phyloP scores from a whole-genome alignment of 1,140 invertebrate genomes.

The Anadara kagoshimensis region DNA sequence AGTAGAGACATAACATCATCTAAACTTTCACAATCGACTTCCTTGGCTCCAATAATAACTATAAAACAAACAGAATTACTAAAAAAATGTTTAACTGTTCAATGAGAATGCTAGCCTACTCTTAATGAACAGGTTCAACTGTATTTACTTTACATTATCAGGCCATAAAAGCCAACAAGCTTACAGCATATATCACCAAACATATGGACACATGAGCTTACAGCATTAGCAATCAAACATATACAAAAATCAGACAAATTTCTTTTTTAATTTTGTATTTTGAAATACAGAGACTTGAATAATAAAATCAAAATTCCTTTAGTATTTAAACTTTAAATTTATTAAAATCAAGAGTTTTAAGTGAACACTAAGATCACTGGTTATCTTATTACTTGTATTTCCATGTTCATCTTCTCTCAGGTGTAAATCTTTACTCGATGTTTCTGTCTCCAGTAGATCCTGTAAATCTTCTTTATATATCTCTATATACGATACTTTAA shows the following conservation, averaged over 20 bases:
- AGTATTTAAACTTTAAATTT: neutral
- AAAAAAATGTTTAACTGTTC: neutral
- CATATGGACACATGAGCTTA: too few species aligned
- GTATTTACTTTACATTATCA: too few species aligned
- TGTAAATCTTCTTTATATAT: constrained; percentile 96
- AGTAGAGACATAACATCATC: constrained; percentile 85
- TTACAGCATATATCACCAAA: too few species aligned
- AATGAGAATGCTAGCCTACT: too few species aligned
- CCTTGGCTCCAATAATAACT: constrained; percentile 73
- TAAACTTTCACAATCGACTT: constrained; percentile 72
- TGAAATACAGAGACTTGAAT: too few species aligned
- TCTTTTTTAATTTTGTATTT: too few species aligned
- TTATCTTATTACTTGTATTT: constrained; percentile 72
- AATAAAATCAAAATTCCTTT: too few species aligned
- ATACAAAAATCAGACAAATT: too few species aligned
- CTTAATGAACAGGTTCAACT: too few species aligned
- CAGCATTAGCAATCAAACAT: too few species aligned
- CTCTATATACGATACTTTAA: constrained; percentile 84
- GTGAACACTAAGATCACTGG: constrained; percentile 21
- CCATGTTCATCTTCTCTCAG: constrained; percentile 85
- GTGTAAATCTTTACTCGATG: constrained; percentile 81
- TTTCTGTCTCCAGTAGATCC: constrained; percentile 81
- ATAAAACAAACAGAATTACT: constrained; percentile 16
- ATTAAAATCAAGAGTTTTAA: neutral
- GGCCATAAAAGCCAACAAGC: too few species aligned